Evolutionary conservation across 1,140 invertebrate species (phyloP), one percentile per base, ranked within the genome.

Genomic region (Belonocnema kinseyi): DNA sequence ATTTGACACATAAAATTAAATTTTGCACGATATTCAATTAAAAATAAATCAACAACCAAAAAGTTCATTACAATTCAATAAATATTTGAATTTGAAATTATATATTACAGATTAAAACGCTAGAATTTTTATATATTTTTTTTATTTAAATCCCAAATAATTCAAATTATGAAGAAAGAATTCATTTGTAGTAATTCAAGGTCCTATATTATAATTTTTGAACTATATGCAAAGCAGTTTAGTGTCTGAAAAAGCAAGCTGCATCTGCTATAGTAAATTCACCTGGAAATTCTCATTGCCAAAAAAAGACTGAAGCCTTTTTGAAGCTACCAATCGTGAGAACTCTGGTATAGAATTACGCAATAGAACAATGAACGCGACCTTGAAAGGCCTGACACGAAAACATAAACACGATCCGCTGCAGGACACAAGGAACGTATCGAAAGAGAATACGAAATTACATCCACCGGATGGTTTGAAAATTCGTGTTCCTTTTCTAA

Each of bases 351-450:
- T 66, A 4, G 40, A 13, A 40, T 66, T 40, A 33, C 61, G 26
- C 14, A 66, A 66, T 66, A n/a, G 61, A 40, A 66, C 61, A 66
- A 66, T 66, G 40, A 66, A 66, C 14, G 61, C 46, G 61, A 66
- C 61, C 26, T 66, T 66, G 61, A 40, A 66, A 26, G 16, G 26
- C 21, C 61, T 66, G 61, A 66, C 61, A 66, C 61, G 33, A 66
- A 66, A 66, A 66, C 40, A 46, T 33, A 66, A 66, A 66, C 61
- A 66, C 61, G 61, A 40, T 40, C 26, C 40, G 16, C 10, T 8
- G 21, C 4, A 66, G 40, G 13, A 66, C 61, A 17, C 17, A 66
- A 40, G 19, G 33, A 66, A 66, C 26, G n/a, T 16, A 66, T 33
- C 7, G 13, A 66, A 66, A 2, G 13, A 26, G 58, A 61, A 61